Conservation (phyloP, 2,797 vertebrate species). For the Arrhamphus sclerolepis region DNA sequence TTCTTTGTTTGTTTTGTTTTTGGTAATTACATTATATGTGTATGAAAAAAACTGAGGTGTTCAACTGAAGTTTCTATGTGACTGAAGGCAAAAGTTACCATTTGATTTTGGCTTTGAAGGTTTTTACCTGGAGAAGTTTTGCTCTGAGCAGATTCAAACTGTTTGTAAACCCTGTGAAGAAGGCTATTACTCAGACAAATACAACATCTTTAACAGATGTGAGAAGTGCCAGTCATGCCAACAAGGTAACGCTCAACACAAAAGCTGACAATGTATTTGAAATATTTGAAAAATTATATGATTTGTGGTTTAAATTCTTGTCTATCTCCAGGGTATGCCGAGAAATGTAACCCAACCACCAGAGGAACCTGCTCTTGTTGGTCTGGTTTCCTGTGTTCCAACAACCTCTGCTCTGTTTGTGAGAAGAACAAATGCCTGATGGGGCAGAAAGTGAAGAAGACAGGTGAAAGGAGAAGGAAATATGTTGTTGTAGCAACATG, state of each 20-base stretch:
- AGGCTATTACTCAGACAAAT: background rate
- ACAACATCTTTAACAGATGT: slow-evolving; percentile 41
- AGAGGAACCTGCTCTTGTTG: slow-evolving; percentile 57
- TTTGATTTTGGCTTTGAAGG: slow-evolving; percentile 56
- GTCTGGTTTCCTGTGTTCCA: slow-evolving; percentile 58
- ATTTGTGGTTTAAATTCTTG: slow-evolving; percentile 18
- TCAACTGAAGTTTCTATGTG: no score
- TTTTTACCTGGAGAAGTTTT: slow-evolving; percentile 18
- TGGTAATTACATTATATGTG: background rate
- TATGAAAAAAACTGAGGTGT: background rate
- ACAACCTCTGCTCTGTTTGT: slow-evolving; percentile 57
- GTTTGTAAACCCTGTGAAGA: slow-evolving; percentile 56
- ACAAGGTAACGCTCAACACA: slow-evolving; percentile 43
- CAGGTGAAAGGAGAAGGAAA: slow-evolving; percentile 49
- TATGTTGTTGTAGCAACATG: background rate
- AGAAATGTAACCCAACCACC: slow-evolving; percentile 57
- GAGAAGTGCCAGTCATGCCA: slow-evolving; percentile 45
- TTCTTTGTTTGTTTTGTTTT: no score
- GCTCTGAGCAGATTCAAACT: slow-evolving; percentile 32
- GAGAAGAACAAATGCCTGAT: slow-evolving; percentile 29
- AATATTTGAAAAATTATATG: background rate
- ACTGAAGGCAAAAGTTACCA: background rate
- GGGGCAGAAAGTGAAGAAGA: slow-evolving; percentile 31
- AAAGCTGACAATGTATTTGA: background rate
- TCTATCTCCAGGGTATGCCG: slow-evolving; percentile 40